phyloP scores from a whole-genome alignment of 1,140 invertebrate genomes.

The Aphelenchoides besseyi region DNA sequence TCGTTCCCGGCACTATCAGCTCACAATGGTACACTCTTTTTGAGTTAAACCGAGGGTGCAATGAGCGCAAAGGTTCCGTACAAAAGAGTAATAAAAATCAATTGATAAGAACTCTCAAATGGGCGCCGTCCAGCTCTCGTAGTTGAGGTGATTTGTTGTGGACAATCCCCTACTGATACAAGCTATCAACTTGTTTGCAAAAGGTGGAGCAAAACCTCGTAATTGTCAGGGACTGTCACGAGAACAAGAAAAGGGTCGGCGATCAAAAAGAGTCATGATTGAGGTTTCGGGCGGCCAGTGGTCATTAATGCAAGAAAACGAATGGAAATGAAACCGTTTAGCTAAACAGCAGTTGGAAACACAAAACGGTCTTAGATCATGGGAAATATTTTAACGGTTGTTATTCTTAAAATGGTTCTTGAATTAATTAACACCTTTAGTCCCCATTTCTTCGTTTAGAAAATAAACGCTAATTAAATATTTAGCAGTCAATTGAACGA shows the following conservation, averaged over 20 bases:
- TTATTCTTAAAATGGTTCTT: too few relatives aligned
- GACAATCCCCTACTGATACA: too few relatives aligned
- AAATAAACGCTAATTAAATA: too few relatives aligned
- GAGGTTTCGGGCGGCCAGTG: not conserved
- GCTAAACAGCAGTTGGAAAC: too few relatives aligned
- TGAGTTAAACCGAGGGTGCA: not conserved
- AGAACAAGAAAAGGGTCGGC: not conserved
- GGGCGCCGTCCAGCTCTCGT: not conserved
- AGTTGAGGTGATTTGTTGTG: not conserved
- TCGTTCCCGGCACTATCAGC: conserved; percentile 4
- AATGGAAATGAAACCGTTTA: too few relatives aligned
- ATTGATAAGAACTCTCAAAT: not conserved
- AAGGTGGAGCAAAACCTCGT: not conserved
- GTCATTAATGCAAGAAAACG: not conserved
- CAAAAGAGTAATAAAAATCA: conserved; percentile 1
- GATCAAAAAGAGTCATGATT: not conserved
- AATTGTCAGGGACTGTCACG: conserved; percentile 18
- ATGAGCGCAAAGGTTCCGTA: not conserved
- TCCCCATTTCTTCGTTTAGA: too few relatives aligned
- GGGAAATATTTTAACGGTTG: too few relatives aligned
- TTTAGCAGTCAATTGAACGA: too few relatives aligned
- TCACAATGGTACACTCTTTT: not conserved
- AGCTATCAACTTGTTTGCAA: conserved; percentile 16
- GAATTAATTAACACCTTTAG: too few relatives aligned
- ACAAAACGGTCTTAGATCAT: too few relatives aligned